Conservation (phyloP, 2,797 vertebrate species). For the Ctenochaetus hawaiiensis region DNA sequence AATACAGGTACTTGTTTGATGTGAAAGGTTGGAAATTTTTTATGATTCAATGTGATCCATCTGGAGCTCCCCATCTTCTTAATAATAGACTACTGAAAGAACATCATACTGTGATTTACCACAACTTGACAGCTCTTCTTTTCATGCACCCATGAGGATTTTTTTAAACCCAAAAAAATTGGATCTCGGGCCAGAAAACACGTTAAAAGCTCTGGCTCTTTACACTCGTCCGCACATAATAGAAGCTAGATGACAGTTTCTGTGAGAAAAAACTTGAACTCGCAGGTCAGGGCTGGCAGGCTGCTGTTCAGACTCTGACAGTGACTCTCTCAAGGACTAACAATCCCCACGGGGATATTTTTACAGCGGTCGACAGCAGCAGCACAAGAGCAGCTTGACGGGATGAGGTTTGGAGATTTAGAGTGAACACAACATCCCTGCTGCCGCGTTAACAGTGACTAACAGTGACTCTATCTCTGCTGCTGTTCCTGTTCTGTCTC, state of each 20-base stretch:
- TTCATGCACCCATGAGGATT: background rate
- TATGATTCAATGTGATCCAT: background rate
- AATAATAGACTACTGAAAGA: background rate
- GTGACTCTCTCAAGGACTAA: conserved; percentile 59
- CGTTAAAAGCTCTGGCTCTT: background rate
- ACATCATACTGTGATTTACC: background rate
- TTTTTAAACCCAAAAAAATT: background rate
- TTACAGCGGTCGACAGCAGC: conserved; percentile 47
- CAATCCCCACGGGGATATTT: conserved; percentile 49
- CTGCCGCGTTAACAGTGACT: conserved; percentile 50
- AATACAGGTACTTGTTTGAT: background rate
- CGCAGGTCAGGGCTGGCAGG: conserved; percentile 33
- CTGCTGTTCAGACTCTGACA: conserved; percentile 38
- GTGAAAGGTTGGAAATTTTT: background rate
- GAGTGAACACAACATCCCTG: conserved; percentile 47
- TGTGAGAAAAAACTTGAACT: conserved; percentile 19
- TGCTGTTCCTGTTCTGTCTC: conserved; percentile 12
- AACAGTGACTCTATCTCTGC: conserved; percentile 44
- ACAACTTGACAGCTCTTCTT: background rate
- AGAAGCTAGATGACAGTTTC: background rate
- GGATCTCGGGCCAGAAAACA: background rate
- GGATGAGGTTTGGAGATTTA: conserved; percentile 30
- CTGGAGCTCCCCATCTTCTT: background rate
- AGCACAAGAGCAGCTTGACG: conserved; percentile 35
- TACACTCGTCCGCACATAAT: background rate